Conservation (phyloP, 2,888 invertebrate species). For the Aquatica leii region DNA sequence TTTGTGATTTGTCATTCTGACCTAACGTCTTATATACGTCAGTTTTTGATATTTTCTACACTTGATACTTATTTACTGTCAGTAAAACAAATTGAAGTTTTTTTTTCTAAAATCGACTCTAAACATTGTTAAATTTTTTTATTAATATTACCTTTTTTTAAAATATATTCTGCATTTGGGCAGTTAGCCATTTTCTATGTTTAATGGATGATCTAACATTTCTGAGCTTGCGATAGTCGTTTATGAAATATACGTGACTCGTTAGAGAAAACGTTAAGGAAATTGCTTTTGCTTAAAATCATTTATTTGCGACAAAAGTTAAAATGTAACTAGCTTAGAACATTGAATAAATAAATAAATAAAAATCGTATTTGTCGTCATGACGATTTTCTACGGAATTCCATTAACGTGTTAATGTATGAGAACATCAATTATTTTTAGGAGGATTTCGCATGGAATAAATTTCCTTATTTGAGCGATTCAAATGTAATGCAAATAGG, state of each 20-base stretch:
- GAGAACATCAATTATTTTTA: too few relatives aligned
- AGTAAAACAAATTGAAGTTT: not conserved
- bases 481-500: too few relatives aligned
- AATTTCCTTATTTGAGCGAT: too few relatives aligned
- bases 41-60: not conserved
- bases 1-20: not conserved
- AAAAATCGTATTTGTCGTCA: too few relatives aligned
- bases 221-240: conserved; percentile 11
- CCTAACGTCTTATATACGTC: conserved; percentile 5
- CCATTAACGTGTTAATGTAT: too few relatives aligned
- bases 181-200: conserved; percentile 9
- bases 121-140: not conserved
- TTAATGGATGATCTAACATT: conserved; percentile 13
- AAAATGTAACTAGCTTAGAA: not conserved
- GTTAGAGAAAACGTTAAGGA: conserved; percentile 13
- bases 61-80: conserved; percentile 1
- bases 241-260: conserved; percentile 19
- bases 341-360: conserved; percentile 7
- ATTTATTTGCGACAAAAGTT: conserved; percentile 11
- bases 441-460: too few relatives aligned
- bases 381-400: too few relatives aligned
- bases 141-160: not conserved
- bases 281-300: conserved; percentile 20
- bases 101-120: not conserved
- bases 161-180: not conserved